These are phyloP conservation scores for Agelaius tricolor DNA, from an alignment of 2,113 vertebrate species.

Conservation along the genomic window DNA sequence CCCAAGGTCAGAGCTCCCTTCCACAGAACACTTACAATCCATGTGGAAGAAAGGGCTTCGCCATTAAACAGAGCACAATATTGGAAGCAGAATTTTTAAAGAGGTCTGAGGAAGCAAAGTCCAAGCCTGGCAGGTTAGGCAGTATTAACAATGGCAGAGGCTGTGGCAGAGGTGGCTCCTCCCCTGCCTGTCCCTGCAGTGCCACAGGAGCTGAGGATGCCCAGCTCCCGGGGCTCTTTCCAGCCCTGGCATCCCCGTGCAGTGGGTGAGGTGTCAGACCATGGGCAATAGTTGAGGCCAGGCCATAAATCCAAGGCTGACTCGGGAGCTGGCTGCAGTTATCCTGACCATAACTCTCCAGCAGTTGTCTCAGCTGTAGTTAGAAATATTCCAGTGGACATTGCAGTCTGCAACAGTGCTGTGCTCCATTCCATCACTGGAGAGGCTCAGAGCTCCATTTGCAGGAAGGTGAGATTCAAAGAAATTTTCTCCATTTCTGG, in stretches of 20 bases:
- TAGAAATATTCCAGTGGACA: not conserved
- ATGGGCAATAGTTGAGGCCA: not conserved
- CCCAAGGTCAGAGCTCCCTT: not conserved
- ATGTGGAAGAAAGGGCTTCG: not conserved
- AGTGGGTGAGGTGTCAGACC: not conserved
- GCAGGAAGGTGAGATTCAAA: not conserved
- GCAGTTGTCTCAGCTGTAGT: not conserved
- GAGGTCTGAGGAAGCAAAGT: fast-evolving
- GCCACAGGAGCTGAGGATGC: not conserved
- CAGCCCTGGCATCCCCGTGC: not conserved
- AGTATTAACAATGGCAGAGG: fast-evolving
- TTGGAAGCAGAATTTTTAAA: not conserved
- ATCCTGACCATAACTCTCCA: not conserved
- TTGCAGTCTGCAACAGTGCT: not conserved
- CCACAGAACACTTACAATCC: fast-evolving
- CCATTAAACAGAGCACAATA: not conserved
- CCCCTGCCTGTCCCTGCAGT: not conserved
- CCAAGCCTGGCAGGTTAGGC: too few relatives aligned
- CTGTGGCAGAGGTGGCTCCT: not conserved
- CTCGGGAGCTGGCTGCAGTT: not conserved
- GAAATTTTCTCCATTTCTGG: not conserved
- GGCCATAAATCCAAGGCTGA: not conserved
- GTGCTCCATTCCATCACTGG: not conserved
- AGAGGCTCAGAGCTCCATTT: not conserved
- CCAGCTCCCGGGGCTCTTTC: not conserved